phyloP scores from a whole-genome alignment of 1,140 invertebrate species.

The Carcinoscorpius rotundicauda region DNA sequence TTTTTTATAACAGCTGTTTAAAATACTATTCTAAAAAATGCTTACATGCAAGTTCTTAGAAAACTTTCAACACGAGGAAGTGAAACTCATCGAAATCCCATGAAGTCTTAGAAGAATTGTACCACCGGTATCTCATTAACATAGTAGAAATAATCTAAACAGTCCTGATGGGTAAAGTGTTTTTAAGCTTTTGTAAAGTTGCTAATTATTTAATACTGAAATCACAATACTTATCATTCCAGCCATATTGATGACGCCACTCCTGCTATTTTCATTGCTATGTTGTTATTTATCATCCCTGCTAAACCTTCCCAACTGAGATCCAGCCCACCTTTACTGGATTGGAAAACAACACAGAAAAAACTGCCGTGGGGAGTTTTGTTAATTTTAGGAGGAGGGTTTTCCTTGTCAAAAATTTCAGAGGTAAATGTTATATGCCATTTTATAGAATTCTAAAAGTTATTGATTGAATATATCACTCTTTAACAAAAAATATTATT shows the following conservation, averaged over 20 bases:
- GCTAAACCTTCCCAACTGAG: slow-evolving; percentile 41
- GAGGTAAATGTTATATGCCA: slow-evolving; percentile 33
- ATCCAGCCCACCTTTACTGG: slow-evolving; percentile 23
- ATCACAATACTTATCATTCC: slow-evolving; percentile 10
- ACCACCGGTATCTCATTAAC: too few relatives aligned
- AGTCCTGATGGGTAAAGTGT: too few relatives aligned
- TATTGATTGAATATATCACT: too few relatives aligned
- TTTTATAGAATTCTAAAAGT: slow-evolving; percentile 2
- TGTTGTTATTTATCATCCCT: slow-evolving; percentile 67
- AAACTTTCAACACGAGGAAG: too few relatives aligned
- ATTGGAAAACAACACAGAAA: slow-evolving; percentile 34
- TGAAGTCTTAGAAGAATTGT: too few relatives aligned
- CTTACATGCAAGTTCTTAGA: too few relatives aligned
- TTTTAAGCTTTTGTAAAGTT: too few relatives aligned
- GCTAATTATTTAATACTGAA: too few relatives aligned
- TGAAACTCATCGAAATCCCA: too few relatives aligned
- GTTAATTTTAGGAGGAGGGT: slow-evolving; percentile 56
- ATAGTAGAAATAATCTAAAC: too few relatives aligned
- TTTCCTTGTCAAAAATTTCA: slow-evolving; percentile 72
- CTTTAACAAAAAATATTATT: slow-evolving; percentile 7
- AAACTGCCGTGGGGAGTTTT: slow-evolving; percentile 40
- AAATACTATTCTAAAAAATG: too few relatives aligned
- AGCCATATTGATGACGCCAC: slow-evolving; percentile 56
- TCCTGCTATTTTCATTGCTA: slow-evolving; percentile 62
- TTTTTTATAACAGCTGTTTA: too few relatives aligned